These are phyloP conservation scores for Mus minutoides DNA, from an alignment of 2,797 vertebrate genomes.

Conservation along the genomic window DNA sequence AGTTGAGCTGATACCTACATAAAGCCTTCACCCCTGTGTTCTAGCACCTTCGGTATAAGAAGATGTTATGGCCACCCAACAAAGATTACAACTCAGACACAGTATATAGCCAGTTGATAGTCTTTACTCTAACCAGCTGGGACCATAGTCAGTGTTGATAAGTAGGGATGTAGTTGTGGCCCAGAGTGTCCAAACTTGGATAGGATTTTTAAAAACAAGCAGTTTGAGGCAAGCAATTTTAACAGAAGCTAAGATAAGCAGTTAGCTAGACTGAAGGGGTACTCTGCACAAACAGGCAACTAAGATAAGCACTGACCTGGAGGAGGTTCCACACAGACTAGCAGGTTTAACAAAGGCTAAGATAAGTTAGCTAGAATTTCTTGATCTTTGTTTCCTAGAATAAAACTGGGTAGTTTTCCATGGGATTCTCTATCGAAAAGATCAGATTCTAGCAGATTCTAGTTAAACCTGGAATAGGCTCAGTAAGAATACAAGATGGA, in stretches of 20 bases:
- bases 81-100: not conserved
- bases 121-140: not conserved
- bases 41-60: not conserved
- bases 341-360: not conserved
- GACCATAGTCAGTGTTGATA: not conserved
- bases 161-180: not conserved
- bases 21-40: not conserved
- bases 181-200: not conserved
- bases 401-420: not conserved
- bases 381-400: not conserved
- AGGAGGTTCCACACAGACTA: not conserved
- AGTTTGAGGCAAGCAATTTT: not conserved
- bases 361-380: not conserved
- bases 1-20: not conserved
- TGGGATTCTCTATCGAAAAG: not conserved
- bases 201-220: not conserved
- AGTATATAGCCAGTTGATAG: not conserved
- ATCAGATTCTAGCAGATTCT: not conserved
- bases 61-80: not conserved
- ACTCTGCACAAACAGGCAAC: not conserved
- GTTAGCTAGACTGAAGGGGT: not conserved
- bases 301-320: not conserved
- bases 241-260: not conserved
- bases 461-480: not conserved
- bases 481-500: not conserved